Evolutionary conservation across 1,140 invertebrate genomes (phyloP).

Genomic region (Drosophila lini): DNA sequence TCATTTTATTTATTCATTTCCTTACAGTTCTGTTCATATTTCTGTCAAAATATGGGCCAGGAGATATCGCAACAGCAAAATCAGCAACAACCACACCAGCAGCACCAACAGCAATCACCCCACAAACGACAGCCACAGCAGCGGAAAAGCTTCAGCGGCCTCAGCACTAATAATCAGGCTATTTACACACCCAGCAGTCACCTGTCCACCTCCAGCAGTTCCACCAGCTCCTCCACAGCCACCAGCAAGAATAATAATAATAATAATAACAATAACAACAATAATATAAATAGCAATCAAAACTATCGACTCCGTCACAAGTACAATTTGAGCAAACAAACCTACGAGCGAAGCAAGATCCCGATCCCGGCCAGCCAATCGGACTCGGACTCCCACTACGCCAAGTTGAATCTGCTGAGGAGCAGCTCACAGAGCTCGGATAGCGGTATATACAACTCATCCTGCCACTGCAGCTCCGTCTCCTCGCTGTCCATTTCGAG

Average conservation of each 20-base stretch:
- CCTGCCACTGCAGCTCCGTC: constrained; percentile 78
- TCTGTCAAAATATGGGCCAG: constrained; percentile 83
- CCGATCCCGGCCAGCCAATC: constrained; percentile 27
- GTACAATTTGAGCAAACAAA: constrained; percentile 75
- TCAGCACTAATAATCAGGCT: constrained; percentile 47
- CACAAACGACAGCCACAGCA: constrained; percentile 54
- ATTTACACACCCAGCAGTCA: constrained; percentile 65
- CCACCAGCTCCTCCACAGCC: constrained; percentile 23
- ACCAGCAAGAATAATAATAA: constrained; percentile 13
- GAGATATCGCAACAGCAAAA: constrained; percentile 83
- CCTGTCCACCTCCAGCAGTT: constrained; percentile 55
- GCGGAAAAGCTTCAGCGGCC: constrained; percentile 46
- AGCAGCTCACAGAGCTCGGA: constrained; percentile 76
- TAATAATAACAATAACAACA: constrained; percentile 39
- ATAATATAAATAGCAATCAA: constrained; percentile 46
- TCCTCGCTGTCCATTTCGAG: constrained; percentile 73
- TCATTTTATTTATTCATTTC: background rate
- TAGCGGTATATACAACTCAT: constrained; percentile 80
- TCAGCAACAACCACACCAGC: constrained; percentile 60
- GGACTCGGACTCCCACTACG: constrained; percentile 69
- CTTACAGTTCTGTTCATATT: constrained; percentile 77
- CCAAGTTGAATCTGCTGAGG: constrained; percentile 58
- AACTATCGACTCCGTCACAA: constrained; percentile 74
- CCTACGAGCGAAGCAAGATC: constrained; percentile 72
- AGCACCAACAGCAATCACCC: constrained; percentile 58